Conservation (phyloP, 2,797 vertebrate species). For the Amphiprion clarkii region DNA sequence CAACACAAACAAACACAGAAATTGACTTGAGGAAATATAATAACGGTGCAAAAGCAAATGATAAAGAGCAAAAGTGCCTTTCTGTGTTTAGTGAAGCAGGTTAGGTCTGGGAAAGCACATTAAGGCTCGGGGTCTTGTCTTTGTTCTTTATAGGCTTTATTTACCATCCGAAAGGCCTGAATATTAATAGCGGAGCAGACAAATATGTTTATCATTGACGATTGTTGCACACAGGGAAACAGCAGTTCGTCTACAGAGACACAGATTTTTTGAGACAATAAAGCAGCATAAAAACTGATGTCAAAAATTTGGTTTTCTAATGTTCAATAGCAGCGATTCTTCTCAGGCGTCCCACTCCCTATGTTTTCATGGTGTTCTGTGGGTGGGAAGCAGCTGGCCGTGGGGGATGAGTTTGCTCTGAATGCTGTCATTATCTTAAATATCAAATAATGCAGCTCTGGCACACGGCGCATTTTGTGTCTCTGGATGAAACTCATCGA, state of each 20-base stretch:
- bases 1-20: constrained; percentile 16
- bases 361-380: constrained; percentile 53
- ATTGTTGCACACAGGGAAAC: not conserved
- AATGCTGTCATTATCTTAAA: constrained; percentile 67
- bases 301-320: constrained; percentile 23
- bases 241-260: not conserved
- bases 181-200: constrained; percentile 20
- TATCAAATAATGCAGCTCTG: constrained; percentile 58
- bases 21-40: constrained; percentile 24
- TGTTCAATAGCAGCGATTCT: constrained; percentile 15
- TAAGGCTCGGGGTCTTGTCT: constrained; percentile 1
- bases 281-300: not conserved
- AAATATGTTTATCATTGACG: constrained; percentile 8
- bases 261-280: not conserved
- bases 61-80: constrained; percentile 20
- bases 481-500: constrained; percentile 3
- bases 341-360: constrained; percentile 20
- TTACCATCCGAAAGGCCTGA: constrained; percentile 15
- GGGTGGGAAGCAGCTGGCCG: constrained; percentile 67
- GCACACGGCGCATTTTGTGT: constrained; percentile 14
- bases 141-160: constrained; percentile 35
- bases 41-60: constrained; percentile 19
- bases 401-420: constrained; percentile 43
- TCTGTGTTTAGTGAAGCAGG: constrained; percentile 3
- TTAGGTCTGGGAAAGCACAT: not conserved